Percentiles rank a stretch among this genome's conserved stretches.
phyloP scores from a whole-genome alignment of 2,113 vertebrate genomes.

The Laterallus jamaicensis region DNA sequence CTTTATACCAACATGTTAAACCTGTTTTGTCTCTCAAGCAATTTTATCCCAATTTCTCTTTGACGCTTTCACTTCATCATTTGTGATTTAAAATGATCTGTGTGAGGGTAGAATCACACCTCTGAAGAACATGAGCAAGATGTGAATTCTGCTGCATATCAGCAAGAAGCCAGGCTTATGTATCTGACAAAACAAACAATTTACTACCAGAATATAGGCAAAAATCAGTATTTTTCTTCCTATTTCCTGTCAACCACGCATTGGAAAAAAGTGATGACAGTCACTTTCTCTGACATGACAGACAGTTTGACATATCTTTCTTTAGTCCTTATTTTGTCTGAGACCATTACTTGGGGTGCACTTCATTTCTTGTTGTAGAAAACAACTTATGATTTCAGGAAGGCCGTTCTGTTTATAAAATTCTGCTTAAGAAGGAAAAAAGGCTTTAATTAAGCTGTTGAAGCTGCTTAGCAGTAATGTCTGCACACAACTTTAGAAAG shows the following conservation, averaged over 20 bases:
- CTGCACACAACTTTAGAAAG: not conserved
- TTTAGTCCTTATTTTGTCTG: not conserved
- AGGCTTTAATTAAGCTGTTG: not conserved
- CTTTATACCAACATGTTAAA: not conserved
- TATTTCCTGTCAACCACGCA: not conserved
- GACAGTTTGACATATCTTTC: not conserved
- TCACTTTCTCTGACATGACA: not conserved
- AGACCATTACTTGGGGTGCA: not conserved
- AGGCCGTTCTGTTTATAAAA: not conserved
- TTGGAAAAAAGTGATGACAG: not conserved
- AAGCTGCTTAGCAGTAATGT: not conserved
- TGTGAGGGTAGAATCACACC: not conserved
- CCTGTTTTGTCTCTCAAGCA: not conserved
- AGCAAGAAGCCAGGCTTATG: not conserved
- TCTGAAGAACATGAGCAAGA: not conserved
- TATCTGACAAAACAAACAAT: not conserved
- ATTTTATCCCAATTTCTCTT: not conserved
- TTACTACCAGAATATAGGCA: not conserved
- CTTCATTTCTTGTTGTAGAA: not conserved
- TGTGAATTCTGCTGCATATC: not conserved
- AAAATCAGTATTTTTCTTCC: not conserved
- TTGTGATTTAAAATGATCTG: not conserved
- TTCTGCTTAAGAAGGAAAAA: not conserved
- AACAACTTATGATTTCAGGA: not conserved
- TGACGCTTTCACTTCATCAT: not conserved